Percentiles rank a stretch among this genome's conserved stretches.
phyloP scores from a whole-genome alignment of 1,140 invertebrate genomes.

The Drosophila kurseongensis region DNA sequence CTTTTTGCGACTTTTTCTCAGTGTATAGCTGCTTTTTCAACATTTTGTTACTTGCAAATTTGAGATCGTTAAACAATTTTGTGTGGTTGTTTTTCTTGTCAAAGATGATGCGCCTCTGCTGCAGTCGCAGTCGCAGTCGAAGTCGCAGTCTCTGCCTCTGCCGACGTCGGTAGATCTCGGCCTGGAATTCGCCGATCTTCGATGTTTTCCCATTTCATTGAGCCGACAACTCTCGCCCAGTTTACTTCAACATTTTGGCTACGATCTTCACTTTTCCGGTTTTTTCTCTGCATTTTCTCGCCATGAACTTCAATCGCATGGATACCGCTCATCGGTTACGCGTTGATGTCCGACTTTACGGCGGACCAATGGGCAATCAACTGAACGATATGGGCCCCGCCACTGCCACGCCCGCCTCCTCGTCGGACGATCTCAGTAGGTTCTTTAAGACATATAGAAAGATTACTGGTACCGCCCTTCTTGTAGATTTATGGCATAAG shows the following conservation, averaged over 20 bases:
- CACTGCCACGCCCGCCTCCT: not conserved
- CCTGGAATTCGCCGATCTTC: slow-evolving; percentile 29
- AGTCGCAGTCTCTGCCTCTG: not conserved
- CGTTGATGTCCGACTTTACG: slow-evolving; percentile 64
- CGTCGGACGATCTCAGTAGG: slow-evolving; percentile 27
- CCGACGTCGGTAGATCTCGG: slow-evolving; percentile 21
- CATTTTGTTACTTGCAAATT: slow-evolving; percentile 16
- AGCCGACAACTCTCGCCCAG: slow-evolving; percentile 42
- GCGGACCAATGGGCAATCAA: slow-evolving; percentile 27
- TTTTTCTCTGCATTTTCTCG: slow-evolving; percentile 11
- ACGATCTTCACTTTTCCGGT: slow-evolving; percentile 3
- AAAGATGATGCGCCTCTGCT: slow-evolving; percentile 24
- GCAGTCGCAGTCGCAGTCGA: slow-evolving; percentile 20
- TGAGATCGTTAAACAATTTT: slow-evolving; percentile 7
- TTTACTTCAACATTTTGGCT: slow-evolving; percentile 30
- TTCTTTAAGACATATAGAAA: too few relatives aligned
- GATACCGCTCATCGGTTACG: slow-evolving; percentile 61
- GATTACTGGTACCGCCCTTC: too few relatives aligned
- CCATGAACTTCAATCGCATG: slow-evolving; percentile 79
- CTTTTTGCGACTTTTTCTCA: not conserved
- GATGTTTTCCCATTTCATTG: slow-evolving; percentile 53
- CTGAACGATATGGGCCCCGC: not conserved
- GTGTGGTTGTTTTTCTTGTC: slow-evolving; percentile 12
- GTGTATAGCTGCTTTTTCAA: slow-evolving; percentile 8
- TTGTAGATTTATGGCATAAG: not conserved